Conservation (phyloP, 2,888 invertebrate genomes). For the Macrosiphum euphorbiae region DNA sequence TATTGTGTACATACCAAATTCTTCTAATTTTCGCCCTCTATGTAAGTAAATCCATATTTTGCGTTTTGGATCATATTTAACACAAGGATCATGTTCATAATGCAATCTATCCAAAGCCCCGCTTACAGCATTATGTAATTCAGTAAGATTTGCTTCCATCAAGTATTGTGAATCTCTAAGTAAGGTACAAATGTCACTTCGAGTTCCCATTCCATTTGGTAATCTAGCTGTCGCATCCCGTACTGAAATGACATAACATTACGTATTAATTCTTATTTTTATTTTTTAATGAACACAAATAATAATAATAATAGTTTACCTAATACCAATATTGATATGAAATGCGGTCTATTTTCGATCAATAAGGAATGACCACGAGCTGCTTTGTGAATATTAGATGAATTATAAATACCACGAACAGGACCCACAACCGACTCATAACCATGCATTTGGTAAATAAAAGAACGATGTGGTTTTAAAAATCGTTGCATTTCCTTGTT, state of each 20-base stretch:
- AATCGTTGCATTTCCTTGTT: constrained; percentile 87
- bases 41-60: constrained; percentile 98
- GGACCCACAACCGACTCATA: constrained; percentile 88
- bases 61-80: constrained; percentile 90
- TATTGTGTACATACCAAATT: constrained; percentile 73
- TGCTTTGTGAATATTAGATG: constrained; percentile 73
- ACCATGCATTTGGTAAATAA: constrained; percentile 89
- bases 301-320: constrained; percentile 69
- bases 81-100: constrained; percentile 92
- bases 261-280: neutral
- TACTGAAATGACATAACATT: constrained; percentile 72
- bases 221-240: constrained; percentile 92
- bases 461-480: constrained; percentile 90
- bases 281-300: neutral
- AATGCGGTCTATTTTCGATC: constrained; percentile 86
- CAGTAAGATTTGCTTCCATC: constrained; percentile 73
- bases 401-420: constrained; percentile 82
- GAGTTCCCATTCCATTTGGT: constrained; percentile 94
- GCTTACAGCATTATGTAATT: constrained; percentile 86
- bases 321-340: constrained; percentile 89
- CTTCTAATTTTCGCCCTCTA: constrained; percentile 77
- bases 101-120: constrained; percentile 92
- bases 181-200: constrained; percentile 91
- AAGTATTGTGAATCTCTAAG: constrained; percentile 77
- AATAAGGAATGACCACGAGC: constrained; percentile 89